Percentiles rank a stretch among this genome's conserved stretches.
phyloP scores from a whole-genome alignment of 2,113 vertebrate species.

The Gopherus flavomarginatus region DNA sequence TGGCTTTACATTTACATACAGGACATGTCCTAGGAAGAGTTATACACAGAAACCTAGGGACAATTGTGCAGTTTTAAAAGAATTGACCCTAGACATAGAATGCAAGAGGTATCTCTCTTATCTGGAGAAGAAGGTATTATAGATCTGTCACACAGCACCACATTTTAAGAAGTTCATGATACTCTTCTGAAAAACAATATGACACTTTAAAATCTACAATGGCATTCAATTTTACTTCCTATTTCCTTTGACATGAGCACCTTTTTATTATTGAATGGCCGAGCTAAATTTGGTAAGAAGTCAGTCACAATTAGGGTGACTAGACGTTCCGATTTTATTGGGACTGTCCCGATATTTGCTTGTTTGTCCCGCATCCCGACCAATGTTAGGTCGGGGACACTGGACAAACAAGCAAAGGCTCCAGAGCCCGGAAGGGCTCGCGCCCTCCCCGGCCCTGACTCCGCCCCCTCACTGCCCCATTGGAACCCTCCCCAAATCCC shows the following conservation, averaged over 20 bases:
- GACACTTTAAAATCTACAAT: background rate
- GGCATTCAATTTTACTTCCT: background rate
- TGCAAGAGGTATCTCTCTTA: background rate
- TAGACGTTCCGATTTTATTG: no score
- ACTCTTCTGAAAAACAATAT: background rate
- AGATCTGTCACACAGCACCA: background rate
- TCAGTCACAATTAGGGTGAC: background rate
- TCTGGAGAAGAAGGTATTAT: background rate
- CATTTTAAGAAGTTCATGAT: background rate
- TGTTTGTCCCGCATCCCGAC: no score
- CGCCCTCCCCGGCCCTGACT: no score
- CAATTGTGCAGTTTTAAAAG: fast-evolving
- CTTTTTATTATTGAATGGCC: background rate
- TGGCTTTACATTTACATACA: background rate
- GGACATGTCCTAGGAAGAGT: fast-evolving
- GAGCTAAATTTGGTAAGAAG: background rate
- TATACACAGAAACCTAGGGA: background rate
- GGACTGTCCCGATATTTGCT: no score
- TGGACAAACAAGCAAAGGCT: no score
- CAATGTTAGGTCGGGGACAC: no score
- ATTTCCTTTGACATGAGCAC: background rate
- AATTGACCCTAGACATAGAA: background rate
- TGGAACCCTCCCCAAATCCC: no score
- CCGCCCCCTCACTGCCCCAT: no score
- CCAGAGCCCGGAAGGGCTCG: no score